Conservation (phyloP, 2,797 vertebrate genomes). For the Calcarius lapponicus region DNA sequence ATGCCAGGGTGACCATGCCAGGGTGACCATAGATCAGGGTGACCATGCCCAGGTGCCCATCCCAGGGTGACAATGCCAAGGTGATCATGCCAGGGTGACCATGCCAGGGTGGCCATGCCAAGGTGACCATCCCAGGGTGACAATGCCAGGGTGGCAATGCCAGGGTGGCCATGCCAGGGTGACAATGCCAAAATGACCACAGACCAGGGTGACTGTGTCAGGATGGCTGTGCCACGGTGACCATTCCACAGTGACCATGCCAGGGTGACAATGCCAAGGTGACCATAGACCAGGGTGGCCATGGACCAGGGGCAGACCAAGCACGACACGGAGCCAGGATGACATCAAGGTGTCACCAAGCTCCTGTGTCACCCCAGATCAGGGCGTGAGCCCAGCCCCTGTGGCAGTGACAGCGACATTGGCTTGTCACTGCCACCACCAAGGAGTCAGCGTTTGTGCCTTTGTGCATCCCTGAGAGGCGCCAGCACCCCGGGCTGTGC, state of each 20-base stretch:
- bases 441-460: rapidly evolving
- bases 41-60: no score
- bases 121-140: background rate
- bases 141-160: background rate
- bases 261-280: background rate
- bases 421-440: background rate
- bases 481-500: background rate
- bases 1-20: no score
- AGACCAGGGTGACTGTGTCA: no score
- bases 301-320: rapidly evolving
- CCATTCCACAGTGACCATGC: no score
- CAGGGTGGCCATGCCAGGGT: background rate
- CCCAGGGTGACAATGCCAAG: no score
- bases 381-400: rapidly evolving
- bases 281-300: no score
- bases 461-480: rapidly evolving
- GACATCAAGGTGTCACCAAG: rapidly evolving
- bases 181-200: no score
- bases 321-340: background rate
- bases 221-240: background rate
- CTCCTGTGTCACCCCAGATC: background rate
- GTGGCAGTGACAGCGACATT: background rate
- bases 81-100: no score
- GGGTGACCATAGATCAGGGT: no score
- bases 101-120: background rate